These are phyloP conservation scores for Channallabes apus DNA, from an alignment of 2,797 vertebrate species.

Conservation along the genomic window DNA sequence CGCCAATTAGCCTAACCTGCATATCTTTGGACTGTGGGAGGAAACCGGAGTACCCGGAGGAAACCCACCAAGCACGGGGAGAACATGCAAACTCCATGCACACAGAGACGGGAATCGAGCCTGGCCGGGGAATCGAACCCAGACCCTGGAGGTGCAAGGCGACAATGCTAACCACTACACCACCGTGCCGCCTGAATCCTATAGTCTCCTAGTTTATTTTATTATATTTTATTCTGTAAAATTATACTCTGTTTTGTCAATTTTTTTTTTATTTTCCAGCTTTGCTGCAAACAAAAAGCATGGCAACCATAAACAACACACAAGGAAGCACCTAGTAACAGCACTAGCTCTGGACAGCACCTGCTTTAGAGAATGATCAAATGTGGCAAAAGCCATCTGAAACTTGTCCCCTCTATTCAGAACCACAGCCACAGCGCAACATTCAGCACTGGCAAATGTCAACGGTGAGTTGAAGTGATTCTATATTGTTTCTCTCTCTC, in stretches of 20 bases:
- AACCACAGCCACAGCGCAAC: slow-evolving; percentile 35
- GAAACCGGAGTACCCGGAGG: too few relatives aligned
- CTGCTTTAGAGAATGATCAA: slow-evolving; percentile 46
- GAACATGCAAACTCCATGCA: too few relatives aligned
- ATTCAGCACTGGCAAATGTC: slow-evolving; percentile 33
- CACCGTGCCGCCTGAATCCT: too few relatives aligned
- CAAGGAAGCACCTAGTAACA: slow-evolving; percentile 40
- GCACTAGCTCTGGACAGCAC: slow-evolving; percentile 27
- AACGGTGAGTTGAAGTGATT: slow-evolving; percentile 49
- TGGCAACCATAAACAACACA: slow-evolving; percentile 19
- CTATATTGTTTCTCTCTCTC: slow-evolving; percentile 51
- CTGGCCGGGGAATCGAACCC: too few relatives aligned
- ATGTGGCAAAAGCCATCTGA: slow-evolving; percentile 56
- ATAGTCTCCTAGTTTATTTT: not conserved
- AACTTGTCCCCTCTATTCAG: slow-evolving; percentile 46
- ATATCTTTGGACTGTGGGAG: too few relatives aligned
- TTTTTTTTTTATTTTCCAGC: not conserved
- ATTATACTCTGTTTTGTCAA: not conserved
- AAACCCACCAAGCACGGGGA: too few relatives aligned
- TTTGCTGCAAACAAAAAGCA: not conserved
- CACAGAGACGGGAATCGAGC: too few relatives aligned
- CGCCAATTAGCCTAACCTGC: too few relatives aligned
- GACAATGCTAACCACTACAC: too few relatives aligned
- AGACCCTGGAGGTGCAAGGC: too few relatives aligned
- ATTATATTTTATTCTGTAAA: not conserved